phyloP scores from a whole-genome alignment of 1,140 invertebrate genomes.

The Solen grandis region DNA sequence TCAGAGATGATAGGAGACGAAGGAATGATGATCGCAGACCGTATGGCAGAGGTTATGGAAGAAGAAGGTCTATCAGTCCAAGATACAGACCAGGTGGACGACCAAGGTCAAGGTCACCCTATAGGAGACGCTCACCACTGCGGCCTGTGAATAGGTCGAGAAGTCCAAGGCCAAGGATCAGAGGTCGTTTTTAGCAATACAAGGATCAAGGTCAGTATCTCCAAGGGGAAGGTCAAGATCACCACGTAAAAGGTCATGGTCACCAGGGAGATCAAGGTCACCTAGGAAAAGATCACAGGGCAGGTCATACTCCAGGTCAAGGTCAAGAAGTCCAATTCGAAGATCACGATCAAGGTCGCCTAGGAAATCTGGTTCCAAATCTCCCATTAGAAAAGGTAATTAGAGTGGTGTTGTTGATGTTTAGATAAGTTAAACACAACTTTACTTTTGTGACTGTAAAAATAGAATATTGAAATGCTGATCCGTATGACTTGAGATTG shows the following conservation, averaged over 20 bases:
- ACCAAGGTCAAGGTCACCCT: slow-evolving; percentile 46
- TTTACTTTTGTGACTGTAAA: too few relatives aligned
- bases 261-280: slow-evolving; percentile 25
- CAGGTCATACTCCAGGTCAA: not conserved
- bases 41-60: slow-evolving; percentile 38
- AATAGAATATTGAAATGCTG: too few relatives aligned
- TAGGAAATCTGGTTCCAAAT: slow-evolving; percentile 27
- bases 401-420: too few relatives aligned
- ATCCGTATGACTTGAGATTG: too few relatives aligned
- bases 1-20: slow-evolving; percentile 30
- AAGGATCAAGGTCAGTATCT: slow-evolving; percentile 33
- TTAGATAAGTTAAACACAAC: too few relatives aligned
- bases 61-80: slow-evolving; percentile 47
- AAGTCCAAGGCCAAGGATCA: not conserved
- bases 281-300: slow-evolving; percentile 38
- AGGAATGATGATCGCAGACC: slow-evolving; percentile 20
- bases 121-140: slow-evolving; percentile 40
- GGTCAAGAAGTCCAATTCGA: not conserved
- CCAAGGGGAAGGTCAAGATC: slow-evolving; percentile 46
- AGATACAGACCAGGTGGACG: slow-evolving; percentile 22
- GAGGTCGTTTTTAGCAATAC: too few relatives aligned
- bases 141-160: slow-evolving; percentile 9
- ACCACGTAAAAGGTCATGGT: slow-evolving; percentile 45
- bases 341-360: not conserved
- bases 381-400: slow-evolving; percentile 48